Evolutionary conservation across 1,140 invertebrate species (phyloP), one percentile per base, ranked within the genome.

Genomic region (Eciton burchellii): DNA sequence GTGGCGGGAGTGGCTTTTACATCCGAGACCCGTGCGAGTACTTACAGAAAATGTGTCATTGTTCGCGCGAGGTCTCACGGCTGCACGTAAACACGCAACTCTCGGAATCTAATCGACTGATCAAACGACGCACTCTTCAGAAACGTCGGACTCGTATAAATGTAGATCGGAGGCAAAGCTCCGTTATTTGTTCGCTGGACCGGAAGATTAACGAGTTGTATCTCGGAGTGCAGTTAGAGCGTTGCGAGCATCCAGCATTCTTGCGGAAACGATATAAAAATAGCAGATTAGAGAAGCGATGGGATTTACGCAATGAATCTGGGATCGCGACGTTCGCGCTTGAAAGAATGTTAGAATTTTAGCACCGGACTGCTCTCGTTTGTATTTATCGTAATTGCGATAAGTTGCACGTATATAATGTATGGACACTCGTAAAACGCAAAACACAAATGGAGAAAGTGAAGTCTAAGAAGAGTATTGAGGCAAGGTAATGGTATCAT

Each of bases 241-340:
- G 5, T 70, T 71, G 41, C 26, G 49, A 54, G 29, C n/a, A 24
- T 19, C 19, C n/a, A 21, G n/a, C 6, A 16, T 21, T 62, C 29
- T 74, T 60, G 19, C 52, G 52, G 0, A 45, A 1, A 4, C 19
- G 3, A 47, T 47, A 72, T 57, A 71, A 41, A 24, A 3, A 35
- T 43, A 56, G 24, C 19, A 8, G n/a, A n/a, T n/a, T 26, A 3
- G 29, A 6, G 21, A 9, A 43, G 11, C 45, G 24, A 19, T n/a
- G n/a, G n/a, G 52, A 60, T 16, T 43, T 47, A 24, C 16, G n/a
- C 52, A 0, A 45, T 60, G 43, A 47, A 19, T 41, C 11, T 5
- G 8, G 8, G 52, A 71, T 19, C 43, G 35, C 70, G 57, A 21
- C 24, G 70, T 29, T 73, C 26, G 26, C 41, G 45, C 6, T 60